phyloP scores from a whole-genome alignment of 1,140 invertebrate genomes.

The Calephelis nemesis region DNA sequence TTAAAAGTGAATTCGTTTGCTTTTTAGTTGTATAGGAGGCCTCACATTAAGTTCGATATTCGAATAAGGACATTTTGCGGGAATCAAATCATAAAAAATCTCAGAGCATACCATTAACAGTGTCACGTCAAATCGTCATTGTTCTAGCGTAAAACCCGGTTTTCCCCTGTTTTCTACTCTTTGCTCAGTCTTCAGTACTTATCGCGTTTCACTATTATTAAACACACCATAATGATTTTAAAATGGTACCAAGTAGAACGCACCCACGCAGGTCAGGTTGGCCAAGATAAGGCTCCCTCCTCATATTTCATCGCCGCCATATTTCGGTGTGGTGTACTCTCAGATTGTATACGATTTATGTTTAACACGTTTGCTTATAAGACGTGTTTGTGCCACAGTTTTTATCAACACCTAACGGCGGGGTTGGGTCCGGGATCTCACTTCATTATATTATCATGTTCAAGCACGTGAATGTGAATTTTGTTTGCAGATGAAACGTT shows the following conservation, averaged over 20 bases:
- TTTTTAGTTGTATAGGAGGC: too few relatives aligned
- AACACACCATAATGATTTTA: background rate
- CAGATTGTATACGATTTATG: constrained; percentile 44
- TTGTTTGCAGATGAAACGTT: too few relatives aligned
- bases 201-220: background rate
- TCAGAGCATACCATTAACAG: too few relatives aligned
- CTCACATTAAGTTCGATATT: too few relatives aligned
- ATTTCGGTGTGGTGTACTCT: constrained; percentile 33
- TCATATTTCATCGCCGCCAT: constrained; percentile 43
- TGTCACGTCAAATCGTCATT: too few relatives aligned
- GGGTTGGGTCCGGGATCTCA: constrained; percentile 1
- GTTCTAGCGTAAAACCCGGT: too few relatives aligned
- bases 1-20: too few relatives aligned
- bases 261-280: constrained; percentile 27
- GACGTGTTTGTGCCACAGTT: constrained; percentile 29
- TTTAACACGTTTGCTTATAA: constrained; percentile 34
- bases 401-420: constrained; percentile 27
- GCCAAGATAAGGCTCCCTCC: constrained; percentile 36
- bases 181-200: too few relatives aligned
- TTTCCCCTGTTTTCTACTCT: too few relatives aligned
- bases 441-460: constrained; percentile 15
- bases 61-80: too few relatives aligned
- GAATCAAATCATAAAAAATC: too few relatives aligned
- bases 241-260: constrained; percentile 23
- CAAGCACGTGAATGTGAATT: background rate